Percentiles rank a stretch among this genome's conserved stretches.
These are phyloP conservation scores for Caracal caracal DNA, from an alignment of 2,113 vertebrate genomes.

Conservation along the genomic window DNA sequence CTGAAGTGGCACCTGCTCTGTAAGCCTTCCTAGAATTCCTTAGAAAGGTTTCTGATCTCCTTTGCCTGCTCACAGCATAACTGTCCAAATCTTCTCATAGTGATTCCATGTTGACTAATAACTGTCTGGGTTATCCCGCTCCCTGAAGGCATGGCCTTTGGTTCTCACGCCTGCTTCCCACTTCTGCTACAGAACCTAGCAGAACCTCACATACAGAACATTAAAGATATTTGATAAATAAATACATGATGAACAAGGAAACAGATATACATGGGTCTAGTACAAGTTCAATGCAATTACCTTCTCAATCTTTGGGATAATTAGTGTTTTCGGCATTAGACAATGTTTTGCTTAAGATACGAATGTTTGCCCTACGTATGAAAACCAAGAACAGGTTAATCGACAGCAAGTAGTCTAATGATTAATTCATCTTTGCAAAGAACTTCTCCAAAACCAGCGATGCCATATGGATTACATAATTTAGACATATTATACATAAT, in stretches of 20 bases:
- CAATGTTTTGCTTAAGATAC: background rate
- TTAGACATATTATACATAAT: background rate
- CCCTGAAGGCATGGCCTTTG: background rate
- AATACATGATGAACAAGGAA: background rate
- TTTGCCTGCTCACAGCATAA: background rate
- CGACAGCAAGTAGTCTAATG: background rate
- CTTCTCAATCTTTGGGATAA: background rate
- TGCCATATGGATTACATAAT: background rate
- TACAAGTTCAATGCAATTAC: background rate
- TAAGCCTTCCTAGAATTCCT: background rate
- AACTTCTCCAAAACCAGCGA: background rate
- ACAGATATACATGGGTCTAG: background rate
- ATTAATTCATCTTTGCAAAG: constrained; percentile 27
- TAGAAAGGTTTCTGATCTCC: background rate
- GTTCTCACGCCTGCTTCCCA: background rate
- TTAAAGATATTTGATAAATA: background rate
- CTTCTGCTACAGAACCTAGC: background rate
- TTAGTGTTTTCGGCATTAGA: constrained; percentile 22
- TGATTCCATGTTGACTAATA: background rate
- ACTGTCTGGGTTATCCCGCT: background rate
- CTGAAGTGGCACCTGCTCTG: background rate
- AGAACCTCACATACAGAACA: background rate
- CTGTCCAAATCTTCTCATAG: background rate
- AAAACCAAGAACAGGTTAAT: constrained; percentile 23
- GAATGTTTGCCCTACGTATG: background rate